These are phyloP conservation scores for Synergus gifuensis DNA, from an alignment of 2,888 invertebrate genomes.

Conservation along the genomic window DNA sequence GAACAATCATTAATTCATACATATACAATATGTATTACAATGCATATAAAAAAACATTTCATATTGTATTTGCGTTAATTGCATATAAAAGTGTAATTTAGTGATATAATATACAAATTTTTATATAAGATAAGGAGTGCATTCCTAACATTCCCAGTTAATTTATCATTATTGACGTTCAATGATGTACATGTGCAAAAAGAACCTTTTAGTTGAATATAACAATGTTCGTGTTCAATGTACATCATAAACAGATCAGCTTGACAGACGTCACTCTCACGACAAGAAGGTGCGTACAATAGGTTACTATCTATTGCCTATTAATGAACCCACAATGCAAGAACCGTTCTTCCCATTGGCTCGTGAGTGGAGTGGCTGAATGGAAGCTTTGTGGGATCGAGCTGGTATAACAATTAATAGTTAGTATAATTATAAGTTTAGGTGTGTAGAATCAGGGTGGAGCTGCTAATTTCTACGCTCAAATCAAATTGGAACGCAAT, in stretches of 20 bases:
- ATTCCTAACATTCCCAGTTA: neutral
- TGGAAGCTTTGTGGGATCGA: neutral
- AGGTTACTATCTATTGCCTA: slow-evolving; percentile 52
- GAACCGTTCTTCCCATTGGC: slow-evolving; percentile 32
- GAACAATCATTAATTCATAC: neutral
- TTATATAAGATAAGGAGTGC: no score
- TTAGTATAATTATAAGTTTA: slow-evolving; percentile 5
- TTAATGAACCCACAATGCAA: slow-evolving; percentile 55
- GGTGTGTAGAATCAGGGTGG: neutral
- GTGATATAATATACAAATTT: no score
- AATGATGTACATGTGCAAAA: neutral
- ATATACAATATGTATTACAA: no score
- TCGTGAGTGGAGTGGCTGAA: slow-evolving; percentile 7
- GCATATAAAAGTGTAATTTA: no score
- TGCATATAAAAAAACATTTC: no score
- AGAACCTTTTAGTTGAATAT: neutral
- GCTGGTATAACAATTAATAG: neutral
- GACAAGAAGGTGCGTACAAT: slow-evolving; percentile 46
- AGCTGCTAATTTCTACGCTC: neutral
- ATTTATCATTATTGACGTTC: neutral
- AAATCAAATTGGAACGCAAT: neutral
- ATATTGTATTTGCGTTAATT: no score
- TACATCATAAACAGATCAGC: slow-evolving; percentile 31
- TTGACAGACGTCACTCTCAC: slow-evolving; percentile 49
- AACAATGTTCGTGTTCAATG: neutral